Conservation (phyloP, 2,113 vertebrate species). For the Crotalus viridis region DNA sequence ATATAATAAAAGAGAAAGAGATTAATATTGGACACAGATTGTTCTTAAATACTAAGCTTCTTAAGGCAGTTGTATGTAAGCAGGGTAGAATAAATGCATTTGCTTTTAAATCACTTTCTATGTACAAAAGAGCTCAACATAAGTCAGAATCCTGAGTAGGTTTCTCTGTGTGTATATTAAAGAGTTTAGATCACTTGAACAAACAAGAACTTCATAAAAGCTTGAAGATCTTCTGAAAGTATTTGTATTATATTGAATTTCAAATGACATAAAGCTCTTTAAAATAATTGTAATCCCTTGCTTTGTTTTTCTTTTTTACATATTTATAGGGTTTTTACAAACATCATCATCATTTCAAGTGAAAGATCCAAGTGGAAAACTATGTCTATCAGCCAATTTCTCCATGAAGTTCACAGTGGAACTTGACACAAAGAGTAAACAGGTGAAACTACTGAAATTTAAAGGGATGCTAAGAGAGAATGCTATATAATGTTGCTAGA, state of each 20-base stretch:
- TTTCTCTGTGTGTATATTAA: neutral
- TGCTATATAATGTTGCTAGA: neutral
- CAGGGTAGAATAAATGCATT: neutral
- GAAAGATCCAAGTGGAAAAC: conserved; percentile 68
- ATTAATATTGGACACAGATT: neutral
- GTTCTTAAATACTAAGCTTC: neutral
- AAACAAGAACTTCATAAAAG: neutral
- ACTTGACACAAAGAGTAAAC: conserved; percentile 59
- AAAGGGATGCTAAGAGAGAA: neutral
- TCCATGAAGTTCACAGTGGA: conserved; percentile 75
- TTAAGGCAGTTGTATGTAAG: neutral
- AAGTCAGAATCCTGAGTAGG: neutral
- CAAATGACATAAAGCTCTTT: neutral
- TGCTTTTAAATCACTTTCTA: neutral
- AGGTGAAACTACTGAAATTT: conserved; percentile 57
- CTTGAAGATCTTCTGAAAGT: neutral
- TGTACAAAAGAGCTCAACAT: neutral
- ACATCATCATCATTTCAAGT: conserved; percentile 78
- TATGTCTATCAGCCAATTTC: conserved; percentile 84
- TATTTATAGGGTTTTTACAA: conserved; percentile 65
- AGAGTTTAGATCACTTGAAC: neutral
- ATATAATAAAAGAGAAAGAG: neutral
- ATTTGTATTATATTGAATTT: neutral
- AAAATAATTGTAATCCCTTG: neutral
- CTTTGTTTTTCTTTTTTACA: conserved; percentile 10